phyloP scores from a whole-genome alignment of 2,888 invertebrate genomes.

The Drosophila atroscutellata region DNA sequence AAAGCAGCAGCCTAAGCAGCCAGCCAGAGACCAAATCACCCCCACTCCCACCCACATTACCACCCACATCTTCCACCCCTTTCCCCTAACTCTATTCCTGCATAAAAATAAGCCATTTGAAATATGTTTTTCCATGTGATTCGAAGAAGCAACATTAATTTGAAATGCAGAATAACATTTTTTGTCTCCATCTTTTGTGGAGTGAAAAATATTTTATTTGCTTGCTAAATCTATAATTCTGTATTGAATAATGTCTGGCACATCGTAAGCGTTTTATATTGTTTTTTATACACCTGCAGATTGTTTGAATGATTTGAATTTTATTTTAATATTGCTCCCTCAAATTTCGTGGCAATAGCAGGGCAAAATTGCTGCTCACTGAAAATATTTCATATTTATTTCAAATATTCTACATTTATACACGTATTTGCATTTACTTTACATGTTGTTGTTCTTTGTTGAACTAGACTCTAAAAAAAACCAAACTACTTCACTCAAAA shows the following conservation, averaged over 20 bases:
- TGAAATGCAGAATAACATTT: background rate
- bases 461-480: background rate
- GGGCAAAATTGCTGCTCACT: background rate
- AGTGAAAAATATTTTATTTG: background rate
- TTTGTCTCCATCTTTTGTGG: background rate
- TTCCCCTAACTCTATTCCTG: background rate
- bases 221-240: background rate
- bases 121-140: background rate
- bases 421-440: background rate
- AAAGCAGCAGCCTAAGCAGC: constrained; percentile 21
- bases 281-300: background rate
- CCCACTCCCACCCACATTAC: background rate
- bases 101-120: background rate
- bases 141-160: background rate
- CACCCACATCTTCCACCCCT: background rate
- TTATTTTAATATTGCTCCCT: background rate
- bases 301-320: background rate
- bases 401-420: background rate
- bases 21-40: constrained; percentile 2
- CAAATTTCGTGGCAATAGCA: background rate
- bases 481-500: background rate
- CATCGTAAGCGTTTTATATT: background rate
- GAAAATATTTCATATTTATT: background rate
- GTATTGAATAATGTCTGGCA: background rate
- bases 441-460: background rate